Base-by-base conservation (phyloP, 1,140 invertebrate species). In the Heterodera schachtii region DNA sequence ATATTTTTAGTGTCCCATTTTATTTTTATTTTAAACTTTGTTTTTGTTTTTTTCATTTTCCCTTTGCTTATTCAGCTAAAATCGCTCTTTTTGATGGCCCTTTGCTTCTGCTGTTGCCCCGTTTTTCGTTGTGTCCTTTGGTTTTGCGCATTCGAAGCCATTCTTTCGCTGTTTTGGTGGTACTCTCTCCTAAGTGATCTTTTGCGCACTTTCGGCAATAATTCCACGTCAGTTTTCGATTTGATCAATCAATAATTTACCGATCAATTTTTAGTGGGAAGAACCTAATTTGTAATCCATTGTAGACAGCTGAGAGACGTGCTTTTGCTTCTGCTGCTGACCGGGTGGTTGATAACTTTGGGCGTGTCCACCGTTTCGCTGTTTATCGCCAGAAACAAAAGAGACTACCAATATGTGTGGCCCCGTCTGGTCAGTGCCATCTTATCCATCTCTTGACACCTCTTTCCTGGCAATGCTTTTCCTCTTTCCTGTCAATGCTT, bases 101-200 rank as follows among this genome's bases (percentile, higher is more conserved):
- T 80, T n/a, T 84, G 84, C 64, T 83, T 67, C 73, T 84, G 74
- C 71, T 84, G 83, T 66, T 84, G 83, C 49, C 83, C 83, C 31
- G 52, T 80, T 11, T 83, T 83, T 41, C 66, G 71, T 52, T 83
- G 82, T 73, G 82, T 77, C 11, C 43, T 84, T 13, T 86, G 84
- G 83, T 74, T 85, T 47, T 84, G 83, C 52, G 57, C 76, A 21
- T 81, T 84, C 31, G 83, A 84, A 67, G 21, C 84, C 44, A 21
- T 84, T 31, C 71, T 87, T 41, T 84, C 84, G 19, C 19, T 84
- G 46, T 77, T 44, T 43, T 73, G 49, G 43, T 84, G 84, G 84
- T 84, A 83, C 57, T 64, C 82, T 13, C 19, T 49, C 13, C 67
- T 82, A 41, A 73, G 43, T 44, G 67, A 82, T 43, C n/a, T 82